Evolutionary conservation across 2,888 invertebrate genomes (phyloP).

Genomic region (Dicranocentrus wangi): DNA sequence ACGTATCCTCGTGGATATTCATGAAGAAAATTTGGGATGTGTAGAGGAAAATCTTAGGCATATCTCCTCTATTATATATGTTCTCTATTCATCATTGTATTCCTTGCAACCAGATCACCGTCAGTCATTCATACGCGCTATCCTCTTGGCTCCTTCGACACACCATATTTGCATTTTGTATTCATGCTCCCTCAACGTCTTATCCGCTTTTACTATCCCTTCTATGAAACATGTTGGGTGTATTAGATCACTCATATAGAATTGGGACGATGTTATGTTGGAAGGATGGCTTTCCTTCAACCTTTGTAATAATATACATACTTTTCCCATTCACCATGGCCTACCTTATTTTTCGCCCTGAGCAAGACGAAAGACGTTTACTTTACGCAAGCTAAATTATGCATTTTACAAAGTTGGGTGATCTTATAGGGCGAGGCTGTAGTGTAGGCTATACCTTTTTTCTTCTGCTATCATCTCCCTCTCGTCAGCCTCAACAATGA

Average conservation of each 20-base stretch:
- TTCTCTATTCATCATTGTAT: not conserved
- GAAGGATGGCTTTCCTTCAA: not conserved
- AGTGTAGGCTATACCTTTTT: too few species aligned
- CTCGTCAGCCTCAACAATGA: constrained; percentile 19
- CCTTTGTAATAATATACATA: constrained; percentile 23
- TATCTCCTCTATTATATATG: not conserved
- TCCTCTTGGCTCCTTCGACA: not conserved
- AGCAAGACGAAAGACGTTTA: not conserved
- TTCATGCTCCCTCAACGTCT: constrained; percentile 20
- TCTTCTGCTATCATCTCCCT: constrained; percentile 2
- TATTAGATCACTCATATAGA: constrained; percentile 55
- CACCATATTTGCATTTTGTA: constrained; percentile 28
- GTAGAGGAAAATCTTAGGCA: not conserved
- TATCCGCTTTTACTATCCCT: constrained; percentile 38
- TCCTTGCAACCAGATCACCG: constrained; percentile 9
- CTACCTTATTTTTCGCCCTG: not conserved
- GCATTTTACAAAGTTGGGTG: too few species aligned
- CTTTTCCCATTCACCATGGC: constrained; percentile 26
- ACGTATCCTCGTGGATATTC: constrained; percentile 17
- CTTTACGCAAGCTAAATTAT: not conserved
- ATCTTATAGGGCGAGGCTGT: too few species aligned
- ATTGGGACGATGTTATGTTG: not conserved
- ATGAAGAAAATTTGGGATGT: constrained; percentile 28
- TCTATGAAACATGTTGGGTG: not conserved
- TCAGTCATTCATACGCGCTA: not conserved